Conservation (phyloP, 2,888 invertebrate genomes). For the Lissonota sp. region DNA sequence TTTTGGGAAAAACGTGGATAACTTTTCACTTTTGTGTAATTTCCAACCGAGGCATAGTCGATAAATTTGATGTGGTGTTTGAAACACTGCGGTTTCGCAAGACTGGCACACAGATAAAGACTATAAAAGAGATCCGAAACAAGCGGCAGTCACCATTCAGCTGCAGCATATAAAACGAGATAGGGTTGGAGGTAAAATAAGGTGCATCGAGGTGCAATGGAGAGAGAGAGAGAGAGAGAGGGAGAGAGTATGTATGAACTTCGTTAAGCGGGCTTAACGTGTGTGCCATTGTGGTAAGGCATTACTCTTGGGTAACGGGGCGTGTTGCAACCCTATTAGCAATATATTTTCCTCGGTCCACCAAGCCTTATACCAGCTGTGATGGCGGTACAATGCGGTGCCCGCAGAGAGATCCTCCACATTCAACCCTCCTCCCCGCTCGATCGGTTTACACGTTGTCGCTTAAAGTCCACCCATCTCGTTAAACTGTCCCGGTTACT, state of each 20-base stretch:
- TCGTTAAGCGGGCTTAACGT: slow-evolving; percentile 79
- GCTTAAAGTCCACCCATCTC: slow-evolving; percentile 66
- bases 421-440: slow-evolving; percentile 63
- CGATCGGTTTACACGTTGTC: slow-evolving; percentile 75
- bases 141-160: not conserved
- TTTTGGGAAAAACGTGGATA: not conserved
- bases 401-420: slow-evolving; percentile 52
- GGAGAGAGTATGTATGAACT: slow-evolving; percentile 63
- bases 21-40: too few species aligned
- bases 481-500: slow-evolving; percentile 54
- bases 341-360: slow-evolving; percentile 79
- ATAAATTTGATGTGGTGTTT: slow-evolving; percentile 13
- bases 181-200: not conserved
- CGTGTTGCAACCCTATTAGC: slow-evolving; percentile 80
- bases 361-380: slow-evolving; percentile 69
- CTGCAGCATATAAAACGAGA: slow-evolving; percentile 10
- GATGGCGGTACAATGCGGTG: slow-evolving; percentile 63
- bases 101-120: not conserved
- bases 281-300: slow-evolving; percentile 77
- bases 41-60: slow-evolving; percentile 1
- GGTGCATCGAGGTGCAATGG: slow-evolving; percentile 21
- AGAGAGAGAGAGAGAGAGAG: slow-evolving; percentile 18
- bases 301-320: slow-evolving; percentile 80
- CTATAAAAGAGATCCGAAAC: too few species aligned
- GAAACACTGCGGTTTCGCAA: not conserved